These are phyloP conservation scores for Chelonia mydas DNA, from an alignment of 2,797 vertebrate genomes.

Conservation along the genomic window DNA sequence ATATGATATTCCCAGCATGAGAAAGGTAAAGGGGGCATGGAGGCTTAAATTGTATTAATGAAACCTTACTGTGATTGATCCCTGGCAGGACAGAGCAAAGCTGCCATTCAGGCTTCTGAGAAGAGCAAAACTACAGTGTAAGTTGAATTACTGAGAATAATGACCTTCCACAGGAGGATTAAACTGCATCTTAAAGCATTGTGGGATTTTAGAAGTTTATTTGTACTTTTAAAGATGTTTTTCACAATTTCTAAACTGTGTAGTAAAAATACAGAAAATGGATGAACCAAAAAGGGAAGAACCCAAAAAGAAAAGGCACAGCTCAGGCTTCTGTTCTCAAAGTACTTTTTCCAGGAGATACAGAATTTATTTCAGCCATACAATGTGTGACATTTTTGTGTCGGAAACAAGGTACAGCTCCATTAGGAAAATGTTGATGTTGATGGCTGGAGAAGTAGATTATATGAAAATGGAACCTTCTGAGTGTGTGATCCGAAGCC, in stretches of 20 bases:
- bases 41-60: constrained; percentile 71
- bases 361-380: neutral
- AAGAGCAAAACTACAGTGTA: constrained; percentile 37
- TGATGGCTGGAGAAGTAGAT: neutral
- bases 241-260: neutral
- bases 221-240: neutral
- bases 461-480: neutral
- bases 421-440: neutral
- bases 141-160: constrained; percentile 52
- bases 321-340: rapidly evolving
- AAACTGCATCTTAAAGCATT: constrained; percentile 10
- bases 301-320: neutral
- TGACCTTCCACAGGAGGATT: constrained; percentile 27
- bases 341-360: neutral
- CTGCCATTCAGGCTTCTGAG: constrained; percentile 62
- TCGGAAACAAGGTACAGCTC: rapidly evolving
- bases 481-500: neutral
- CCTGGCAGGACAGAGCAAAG: constrained; percentile 55
- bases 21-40: constrained; percentile 60
- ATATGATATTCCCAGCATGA: constrained; percentile 68
- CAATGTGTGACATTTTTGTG: rapidly evolving
- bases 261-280: neutral
- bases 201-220: neutral
- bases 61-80: constrained; percentile 71
- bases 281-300: neutral